Percentiles rank a stretch among this genome's conserved stretches.
These are phyloP conservation scores for Elephas maximus DNA, from an alignment of 2,113 vertebrate species.

Conservation along the genomic window DNA sequence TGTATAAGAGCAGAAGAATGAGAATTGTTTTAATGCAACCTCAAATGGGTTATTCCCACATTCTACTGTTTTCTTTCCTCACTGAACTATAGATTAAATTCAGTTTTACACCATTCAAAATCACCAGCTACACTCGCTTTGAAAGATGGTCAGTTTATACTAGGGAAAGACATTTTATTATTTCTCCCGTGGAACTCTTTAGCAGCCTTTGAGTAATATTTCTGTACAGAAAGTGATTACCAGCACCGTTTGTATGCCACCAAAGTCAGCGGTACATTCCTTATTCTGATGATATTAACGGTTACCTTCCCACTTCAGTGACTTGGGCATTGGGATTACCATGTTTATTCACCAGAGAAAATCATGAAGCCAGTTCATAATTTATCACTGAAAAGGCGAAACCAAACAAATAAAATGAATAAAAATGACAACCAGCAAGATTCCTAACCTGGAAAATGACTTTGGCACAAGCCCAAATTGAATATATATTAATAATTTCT, in stretches of 20 bases:
- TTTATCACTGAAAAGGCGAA: conserved; percentile 55
- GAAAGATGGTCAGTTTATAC: neutral
- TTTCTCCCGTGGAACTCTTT: neutral
- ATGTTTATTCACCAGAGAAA: conserved; percentile 52
- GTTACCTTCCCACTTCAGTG: conserved; percentile 41
- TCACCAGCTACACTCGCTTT: neutral
- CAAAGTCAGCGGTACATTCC: neutral
- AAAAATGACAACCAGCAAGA: conserved; percentile 18
- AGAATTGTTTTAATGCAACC: neutral
- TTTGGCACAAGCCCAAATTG: conserved; percentile 3
- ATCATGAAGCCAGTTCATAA: conserved; percentile 6
- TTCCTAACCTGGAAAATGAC: conserved; percentile 41
- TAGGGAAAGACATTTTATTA: neutral
- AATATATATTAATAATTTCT: conserved; percentile 58
- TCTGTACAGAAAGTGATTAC: neutral
- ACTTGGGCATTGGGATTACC: neutral
- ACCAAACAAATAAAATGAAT: conserved; percentile 58
- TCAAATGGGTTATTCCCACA: neutral
- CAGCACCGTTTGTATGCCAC: neutral
- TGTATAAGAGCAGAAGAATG: neutral
- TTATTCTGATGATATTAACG: conserved; percentile 36
- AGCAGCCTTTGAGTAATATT: neutral
- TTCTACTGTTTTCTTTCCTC: neutral
- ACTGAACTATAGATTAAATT: neutral
- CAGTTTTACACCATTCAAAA: neutral